phyloP scores from a whole-genome alignment of 2,888 invertebrate species.

The Autographa gamma region DNA sequence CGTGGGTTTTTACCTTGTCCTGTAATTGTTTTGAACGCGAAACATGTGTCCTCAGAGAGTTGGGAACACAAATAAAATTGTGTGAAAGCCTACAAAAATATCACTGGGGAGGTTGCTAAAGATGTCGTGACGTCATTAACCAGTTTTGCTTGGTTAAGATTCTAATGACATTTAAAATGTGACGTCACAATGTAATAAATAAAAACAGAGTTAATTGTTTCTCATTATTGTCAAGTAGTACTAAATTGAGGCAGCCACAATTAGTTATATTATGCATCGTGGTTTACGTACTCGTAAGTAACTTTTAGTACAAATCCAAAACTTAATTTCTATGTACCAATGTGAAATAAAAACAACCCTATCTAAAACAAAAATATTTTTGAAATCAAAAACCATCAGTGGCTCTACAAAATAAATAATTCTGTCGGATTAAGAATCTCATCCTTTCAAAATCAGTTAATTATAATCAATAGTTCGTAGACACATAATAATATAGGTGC shows the following conservation, averaged over 20 bases:
- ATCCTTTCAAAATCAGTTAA: neutral
- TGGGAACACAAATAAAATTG: constrained; percentile 55
- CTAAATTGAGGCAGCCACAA: no score
- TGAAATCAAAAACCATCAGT: no score
- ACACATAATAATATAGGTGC: neutral
- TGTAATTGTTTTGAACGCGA: constrained; percentile 60
- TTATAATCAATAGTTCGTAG: neutral
- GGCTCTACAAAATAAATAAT: no score
- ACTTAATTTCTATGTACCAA: no score
- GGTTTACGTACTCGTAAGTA: no score
- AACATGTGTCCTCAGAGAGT: constrained; percentile 51
- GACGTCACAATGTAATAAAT: neutral
- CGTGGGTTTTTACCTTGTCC: constrained; percentile 50
- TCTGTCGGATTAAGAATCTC: no score
- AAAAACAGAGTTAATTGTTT: no score
- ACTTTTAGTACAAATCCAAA: no score
- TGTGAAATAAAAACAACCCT: no score
- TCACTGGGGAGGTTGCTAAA: constrained; percentile 55
- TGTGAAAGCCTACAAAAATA: constrained; percentile 55
- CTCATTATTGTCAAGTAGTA: no score
- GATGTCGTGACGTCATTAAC: constrained; percentile 45
- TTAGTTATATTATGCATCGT: no score
- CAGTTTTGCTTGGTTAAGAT: constrained; percentile 23
- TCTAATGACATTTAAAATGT: constrained; percentile 7
- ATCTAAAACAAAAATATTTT: no score